These are phyloP conservation scores for Melanotaenia boesemani DNA, from an alignment of 2,797 vertebrate genomes.

Conservation along the genomic window DNA sequence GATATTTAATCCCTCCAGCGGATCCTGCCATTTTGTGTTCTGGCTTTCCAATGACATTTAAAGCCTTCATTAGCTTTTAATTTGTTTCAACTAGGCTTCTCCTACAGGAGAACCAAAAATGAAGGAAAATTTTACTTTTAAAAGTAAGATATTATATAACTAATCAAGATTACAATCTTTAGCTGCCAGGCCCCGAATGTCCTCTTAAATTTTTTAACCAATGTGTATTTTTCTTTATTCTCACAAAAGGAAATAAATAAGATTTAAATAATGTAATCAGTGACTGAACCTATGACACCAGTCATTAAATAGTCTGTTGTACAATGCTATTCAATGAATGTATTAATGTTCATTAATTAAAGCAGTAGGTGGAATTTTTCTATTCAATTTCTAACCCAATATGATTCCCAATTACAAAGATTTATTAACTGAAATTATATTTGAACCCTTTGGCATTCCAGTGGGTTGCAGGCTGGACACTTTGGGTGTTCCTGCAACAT, in stretches of 20 bases:
- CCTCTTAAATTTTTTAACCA: not conserved
- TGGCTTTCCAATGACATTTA: not conserved
- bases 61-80: not conserved
- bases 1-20: too few species aligned
- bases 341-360: too few species aligned
- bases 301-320: too few species aligned
- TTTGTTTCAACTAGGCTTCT: not conserved
- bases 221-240: not conserved
- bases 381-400: too few species aligned
- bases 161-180: not conserved
- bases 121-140: not conserved
- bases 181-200: not conserved
- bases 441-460: too few species aligned
- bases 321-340: too few species aligned
- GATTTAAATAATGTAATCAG: not conserved
- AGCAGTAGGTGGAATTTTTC: too few species aligned
- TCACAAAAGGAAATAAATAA: not conserved
- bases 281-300: too few species aligned
- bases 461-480: too few species aligned
- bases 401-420: too few species aligned
- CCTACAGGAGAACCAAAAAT: not conserved
- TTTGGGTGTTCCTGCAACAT: too few species aligned
- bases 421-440: too few species aligned
- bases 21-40: not conserved
- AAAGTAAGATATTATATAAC: not conserved